Evolutionary conservation across 1,140 invertebrate species (phyloP).

Genomic region (Scaptomyza montana): DNA sequence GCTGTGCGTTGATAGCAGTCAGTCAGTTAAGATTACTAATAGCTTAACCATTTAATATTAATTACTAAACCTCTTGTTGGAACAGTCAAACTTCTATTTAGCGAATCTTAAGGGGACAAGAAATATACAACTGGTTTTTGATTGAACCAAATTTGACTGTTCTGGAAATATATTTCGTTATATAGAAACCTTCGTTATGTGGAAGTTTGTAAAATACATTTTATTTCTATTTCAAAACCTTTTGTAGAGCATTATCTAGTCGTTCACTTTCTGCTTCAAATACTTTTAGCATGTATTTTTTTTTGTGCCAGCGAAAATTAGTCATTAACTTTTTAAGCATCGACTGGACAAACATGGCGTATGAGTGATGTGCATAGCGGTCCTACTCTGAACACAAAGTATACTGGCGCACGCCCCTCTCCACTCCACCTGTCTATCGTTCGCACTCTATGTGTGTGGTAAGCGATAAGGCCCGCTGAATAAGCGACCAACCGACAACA

Average conservation of each 20-base stretch:
- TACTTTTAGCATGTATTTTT: constrained; percentile 6
- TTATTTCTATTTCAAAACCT: no score
- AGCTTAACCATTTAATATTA: no score
- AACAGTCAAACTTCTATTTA: no score
- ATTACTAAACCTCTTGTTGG: no score
- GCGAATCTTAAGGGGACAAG: no score
- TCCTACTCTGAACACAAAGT: constrained; percentile 9
- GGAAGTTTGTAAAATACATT: no score
- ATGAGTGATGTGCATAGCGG: constrained; percentile 74
- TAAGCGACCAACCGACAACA: constrained; percentile 12
- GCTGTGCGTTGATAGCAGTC: no score
- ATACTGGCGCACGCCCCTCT: not conserved
- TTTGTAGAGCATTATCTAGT: not conserved
- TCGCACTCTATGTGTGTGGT: constrained; percentile 26
- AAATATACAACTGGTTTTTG: no score
- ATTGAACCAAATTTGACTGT: no score
- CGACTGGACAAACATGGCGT: constrained; percentile 79
- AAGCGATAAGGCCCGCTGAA: constrained; percentile 54
- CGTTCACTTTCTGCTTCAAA: not conserved
- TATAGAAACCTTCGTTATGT: no score
- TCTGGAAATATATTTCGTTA: no score
- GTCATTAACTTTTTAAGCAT: constrained; percentile 82
- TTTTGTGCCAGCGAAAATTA: constrained; percentile 69
- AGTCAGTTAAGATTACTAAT: no score
- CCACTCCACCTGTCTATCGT: constrained; percentile 6